Evolutionary conservation across 2,888 invertebrate genomes (phyloP).

Genomic region (Panzeria rudis): DNA sequence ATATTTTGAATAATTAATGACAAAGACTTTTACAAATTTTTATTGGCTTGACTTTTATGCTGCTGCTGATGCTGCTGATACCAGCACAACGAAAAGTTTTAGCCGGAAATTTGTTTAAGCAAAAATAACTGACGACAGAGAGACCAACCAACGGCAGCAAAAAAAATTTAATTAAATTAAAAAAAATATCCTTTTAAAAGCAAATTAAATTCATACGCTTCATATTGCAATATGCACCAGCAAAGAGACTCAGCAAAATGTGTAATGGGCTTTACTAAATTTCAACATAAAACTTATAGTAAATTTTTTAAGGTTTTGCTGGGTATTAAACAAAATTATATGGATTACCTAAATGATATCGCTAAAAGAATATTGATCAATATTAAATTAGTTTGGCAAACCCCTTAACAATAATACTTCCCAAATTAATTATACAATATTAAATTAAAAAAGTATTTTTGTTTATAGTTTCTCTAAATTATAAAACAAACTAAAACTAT

Average conservation of each 20-base stretch:
- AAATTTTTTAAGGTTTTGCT: conserved; percentile 21
- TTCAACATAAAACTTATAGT: background rate
- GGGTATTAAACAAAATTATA: background rate
- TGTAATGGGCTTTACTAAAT: background rate
- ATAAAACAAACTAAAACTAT: background rate
- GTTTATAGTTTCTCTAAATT: background rate
- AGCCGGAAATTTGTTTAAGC: conserved; percentile 74
- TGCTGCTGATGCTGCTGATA: conserved; percentile 26
- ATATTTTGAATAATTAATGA: conserved; percentile 24
- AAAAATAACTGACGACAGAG: conserved; percentile 66
- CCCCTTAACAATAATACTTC: background rate
- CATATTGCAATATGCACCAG: conserved; percentile 67
- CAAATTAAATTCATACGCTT: conserved; percentile 9
- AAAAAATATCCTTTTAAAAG: conserved; percentile 21
- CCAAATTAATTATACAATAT: background rate
- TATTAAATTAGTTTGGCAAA: background rate
- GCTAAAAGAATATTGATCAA: background rate
- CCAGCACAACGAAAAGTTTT: conserved; percentile 44
- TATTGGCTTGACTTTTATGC: conserved; percentile 65
- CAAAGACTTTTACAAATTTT: conserved; percentile 62
- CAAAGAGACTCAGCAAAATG: conserved; percentile 31
- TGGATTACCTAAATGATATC: background rate
- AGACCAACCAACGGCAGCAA: background rate
- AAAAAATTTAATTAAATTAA: conserved; percentile 3
- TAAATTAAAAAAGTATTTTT: background rate